Conservation (phyloP, 2,113 vertebrate species). For the Cisticola juncidis region DNA sequence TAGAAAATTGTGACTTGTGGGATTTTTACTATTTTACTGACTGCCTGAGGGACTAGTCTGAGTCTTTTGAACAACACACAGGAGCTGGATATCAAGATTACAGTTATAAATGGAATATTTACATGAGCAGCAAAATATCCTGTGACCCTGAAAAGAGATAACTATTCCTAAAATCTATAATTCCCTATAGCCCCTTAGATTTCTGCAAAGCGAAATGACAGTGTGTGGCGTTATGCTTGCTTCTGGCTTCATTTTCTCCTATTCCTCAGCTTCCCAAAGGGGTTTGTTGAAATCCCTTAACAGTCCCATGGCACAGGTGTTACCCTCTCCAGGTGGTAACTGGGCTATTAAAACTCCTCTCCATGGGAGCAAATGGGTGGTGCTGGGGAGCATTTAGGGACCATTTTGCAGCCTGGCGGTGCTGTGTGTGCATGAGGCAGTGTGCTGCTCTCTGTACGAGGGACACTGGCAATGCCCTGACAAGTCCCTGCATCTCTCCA, state of each 20-base stretch:
- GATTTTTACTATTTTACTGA: background rate
- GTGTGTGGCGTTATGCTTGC: background rate
- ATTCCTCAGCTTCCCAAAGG: background rate
- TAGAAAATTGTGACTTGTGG: background rate
- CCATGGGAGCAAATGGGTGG: background rate
- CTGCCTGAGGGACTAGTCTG: background rate
- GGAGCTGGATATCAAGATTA: background rate
- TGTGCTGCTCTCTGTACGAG: background rate
- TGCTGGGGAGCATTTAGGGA: background rate
- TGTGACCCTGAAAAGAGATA: background rate
- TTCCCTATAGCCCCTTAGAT: background rate
- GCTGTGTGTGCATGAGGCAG: background rate
- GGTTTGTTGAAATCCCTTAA: background rate
- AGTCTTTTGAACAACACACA: background rate
- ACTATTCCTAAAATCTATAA: background rate
- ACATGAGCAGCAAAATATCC: background rate
- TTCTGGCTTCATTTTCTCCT: background rate
- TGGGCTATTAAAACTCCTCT: background rate
- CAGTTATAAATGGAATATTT: background rate
- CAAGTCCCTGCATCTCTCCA: background rate
- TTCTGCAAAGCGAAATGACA: background rate
- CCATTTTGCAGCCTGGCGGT: background rate
- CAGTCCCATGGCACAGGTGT: accelerated
- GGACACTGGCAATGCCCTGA: background rate
- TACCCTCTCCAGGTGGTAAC: background rate